A percentile compares a stretch with the other conserved stretches of the same genome.
Conservation (phyloP, 2,888 invertebrate genomes). For the Choreutis nemorana region DNA sequence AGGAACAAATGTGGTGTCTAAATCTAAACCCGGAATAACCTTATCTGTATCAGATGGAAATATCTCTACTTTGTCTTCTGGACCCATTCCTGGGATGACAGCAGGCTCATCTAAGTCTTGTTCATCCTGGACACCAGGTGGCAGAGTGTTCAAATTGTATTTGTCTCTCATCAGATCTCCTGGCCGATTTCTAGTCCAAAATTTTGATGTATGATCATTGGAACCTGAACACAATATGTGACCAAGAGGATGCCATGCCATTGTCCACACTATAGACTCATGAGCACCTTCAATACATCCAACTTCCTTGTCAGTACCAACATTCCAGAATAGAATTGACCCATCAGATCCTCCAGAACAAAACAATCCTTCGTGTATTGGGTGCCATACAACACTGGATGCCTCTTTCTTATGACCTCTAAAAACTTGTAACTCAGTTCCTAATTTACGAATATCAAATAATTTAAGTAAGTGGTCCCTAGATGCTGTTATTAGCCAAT, state of each 20-base stretch:
- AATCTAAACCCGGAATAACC: slow-evolving; percentile 87
- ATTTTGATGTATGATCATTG: slow-evolving; percentile 99
- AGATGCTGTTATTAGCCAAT: slow-evolving; percentile 99
- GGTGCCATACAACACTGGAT: slow-evolving; percentile 97
- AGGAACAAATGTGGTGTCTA: slow-evolving; percentile 70
- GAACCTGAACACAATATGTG: slow-evolving; percentile 99
- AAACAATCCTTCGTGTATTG: slow-evolving; percentile 95
- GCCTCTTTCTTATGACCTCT: slow-evolving; percentile 99
- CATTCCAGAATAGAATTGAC: slow-evolving; percentile 98
- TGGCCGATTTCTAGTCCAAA: slow-evolving; percentile 99
- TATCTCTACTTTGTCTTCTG: slow-evolving; percentile 90
- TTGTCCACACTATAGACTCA: slow-evolving; percentile 98
- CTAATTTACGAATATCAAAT: slow-evolving; percentile 96
- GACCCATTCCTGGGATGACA: slow-evolving; percentile 96
- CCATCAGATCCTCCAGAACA: slow-evolving; percentile 99
- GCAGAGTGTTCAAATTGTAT: slow-evolving; percentile 93
- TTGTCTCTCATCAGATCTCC: slow-evolving; percentile 99
- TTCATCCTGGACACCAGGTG: slow-evolving; percentile 74
- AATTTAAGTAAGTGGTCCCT: slow-evolving; percentile 96
- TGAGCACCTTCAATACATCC: slow-evolving; percentile 98
- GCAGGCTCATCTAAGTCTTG: slow-evolving; percentile 76
- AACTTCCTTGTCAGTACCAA: slow-evolving; percentile 97
- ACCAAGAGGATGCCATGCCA: slow-evolving; percentile 99
- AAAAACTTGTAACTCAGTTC: slow-evolving; percentile 95
- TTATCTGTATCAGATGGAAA: slow-evolving; percentile 68